Evolutionary conservation across 2,797 vertebrate species (phyloP).

Genomic region (Channallabes apus): DNA sequence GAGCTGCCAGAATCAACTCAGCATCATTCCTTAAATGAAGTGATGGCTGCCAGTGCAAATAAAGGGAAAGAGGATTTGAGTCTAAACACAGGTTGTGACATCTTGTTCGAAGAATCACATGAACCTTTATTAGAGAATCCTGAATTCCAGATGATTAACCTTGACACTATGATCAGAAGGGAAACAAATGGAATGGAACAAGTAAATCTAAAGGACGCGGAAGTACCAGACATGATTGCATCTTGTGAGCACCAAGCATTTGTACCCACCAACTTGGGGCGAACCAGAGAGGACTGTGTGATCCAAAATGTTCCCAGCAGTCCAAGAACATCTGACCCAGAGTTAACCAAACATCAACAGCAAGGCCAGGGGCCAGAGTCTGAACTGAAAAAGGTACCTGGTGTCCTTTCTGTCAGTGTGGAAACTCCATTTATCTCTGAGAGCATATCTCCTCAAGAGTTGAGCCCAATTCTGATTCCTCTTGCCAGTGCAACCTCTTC

Average conservation of each 20-base stretch:
- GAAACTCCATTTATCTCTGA: background rate
- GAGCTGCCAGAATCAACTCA: constrained; percentile 19
- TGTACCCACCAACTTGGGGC: constrained; percentile 33
- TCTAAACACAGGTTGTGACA: background rate
- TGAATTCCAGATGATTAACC: constrained; percentile 26
- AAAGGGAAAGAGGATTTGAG: constrained; percentile 11
- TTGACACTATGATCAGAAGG: background rate
- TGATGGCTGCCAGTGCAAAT: background rate
- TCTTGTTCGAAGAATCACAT: constrained; percentile 3
- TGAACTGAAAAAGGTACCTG: constrained; percentile 38
- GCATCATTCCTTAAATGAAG: background rate
- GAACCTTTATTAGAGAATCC: background rate
- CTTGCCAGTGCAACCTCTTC: constrained; percentile 40
- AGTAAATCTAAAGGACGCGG: constrained; percentile 46
- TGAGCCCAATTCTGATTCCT: constrained; percentile 42
- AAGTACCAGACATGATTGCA: constrained; percentile 49
- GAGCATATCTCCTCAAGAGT: constrained; percentile 42
- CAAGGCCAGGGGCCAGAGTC: constrained; percentile 38
- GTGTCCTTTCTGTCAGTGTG: constrained; percentile 46
- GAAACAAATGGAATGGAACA: constrained; percentile 28
- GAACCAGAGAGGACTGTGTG: constrained; percentile 47
- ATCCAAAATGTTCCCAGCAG: constrained; percentile 34
- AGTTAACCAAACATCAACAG: constrained; percentile 37
- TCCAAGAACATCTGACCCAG: constrained; percentile 37
- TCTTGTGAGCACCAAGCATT: constrained; percentile 37